Percentiles rank a stretch among this genome's conserved stretches.
Conservation (phyloP, 2,888 invertebrate genomes). For the Tachina grossa region DNA sequence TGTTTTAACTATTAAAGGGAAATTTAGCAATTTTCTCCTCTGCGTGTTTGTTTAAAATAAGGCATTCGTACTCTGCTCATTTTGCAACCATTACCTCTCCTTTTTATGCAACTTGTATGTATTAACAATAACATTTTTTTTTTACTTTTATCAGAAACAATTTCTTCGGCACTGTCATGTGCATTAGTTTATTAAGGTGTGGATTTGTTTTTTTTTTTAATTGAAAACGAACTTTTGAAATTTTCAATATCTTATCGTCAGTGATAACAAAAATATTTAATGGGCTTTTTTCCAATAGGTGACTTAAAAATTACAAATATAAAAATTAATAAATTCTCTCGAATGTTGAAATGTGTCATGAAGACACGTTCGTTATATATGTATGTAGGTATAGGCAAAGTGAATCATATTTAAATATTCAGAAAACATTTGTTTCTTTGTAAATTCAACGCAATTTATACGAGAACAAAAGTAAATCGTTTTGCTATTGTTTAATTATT, state of each 20-base stretch:
- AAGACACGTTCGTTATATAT: conserved; percentile 11
- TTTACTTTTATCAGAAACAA: no score
- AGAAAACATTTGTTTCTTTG: conserved; percentile 16
- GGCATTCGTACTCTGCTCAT: no score
- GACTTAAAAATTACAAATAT: conserved; percentile 14
- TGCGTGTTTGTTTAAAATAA: no score
- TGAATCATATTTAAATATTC: conserved; percentile 51
- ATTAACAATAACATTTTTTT: no score
- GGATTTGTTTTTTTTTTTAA: no score
- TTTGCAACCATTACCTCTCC: no score
- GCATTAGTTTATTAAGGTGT: no score
- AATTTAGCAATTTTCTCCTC: no score
- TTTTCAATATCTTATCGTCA: conserved; percentile 22
- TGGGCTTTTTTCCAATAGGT: conserved; percentile 47
- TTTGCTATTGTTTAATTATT: conserved; percentile 1
- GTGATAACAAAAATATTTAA: conserved; percentile 39
- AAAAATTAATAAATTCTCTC: conserved; percentile 23
- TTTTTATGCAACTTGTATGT: no score
- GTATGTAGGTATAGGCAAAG: not conserved
- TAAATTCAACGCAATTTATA: not conserved
- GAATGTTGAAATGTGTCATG: conserved; percentile 45
- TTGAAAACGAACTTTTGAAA: not conserved
- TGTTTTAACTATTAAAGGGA: no score
- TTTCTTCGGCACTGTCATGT: no score
- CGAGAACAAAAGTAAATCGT: not conserved